These are phyloP conservation scores for Falco columbarius DNA, from an alignment of 2,797 vertebrate genomes.

Conservation along the genomic window DNA sequence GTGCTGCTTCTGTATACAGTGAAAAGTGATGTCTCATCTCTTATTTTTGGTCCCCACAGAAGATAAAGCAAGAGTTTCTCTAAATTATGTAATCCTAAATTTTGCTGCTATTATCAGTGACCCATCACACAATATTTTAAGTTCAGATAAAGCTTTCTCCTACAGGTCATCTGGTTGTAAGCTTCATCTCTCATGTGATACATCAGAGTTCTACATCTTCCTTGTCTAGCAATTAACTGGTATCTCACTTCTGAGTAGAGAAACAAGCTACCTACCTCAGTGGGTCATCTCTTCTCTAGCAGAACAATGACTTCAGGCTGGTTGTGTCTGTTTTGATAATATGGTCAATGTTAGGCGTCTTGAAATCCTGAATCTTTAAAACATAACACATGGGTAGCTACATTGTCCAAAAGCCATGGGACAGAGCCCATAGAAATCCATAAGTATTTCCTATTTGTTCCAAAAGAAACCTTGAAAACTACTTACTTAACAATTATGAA, in stretches of 20 bases:
- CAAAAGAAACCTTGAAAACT: neutral
- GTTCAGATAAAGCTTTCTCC: neutral
- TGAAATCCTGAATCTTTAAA: neutral
- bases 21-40: neutral
- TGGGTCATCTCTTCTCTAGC: neutral
- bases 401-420: neutral
- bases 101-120: neutral
- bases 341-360: neutral
- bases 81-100: neutral
- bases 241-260: neutral
- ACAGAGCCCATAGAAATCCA: neutral
- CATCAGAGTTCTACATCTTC: neutral
- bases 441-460: neutral
- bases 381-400: neutral
- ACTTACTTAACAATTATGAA: neutral
- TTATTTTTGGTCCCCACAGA: neutral
- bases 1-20: neutral
- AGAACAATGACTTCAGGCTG: neutral
- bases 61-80: neutral
- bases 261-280: neutral
- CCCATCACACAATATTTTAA: neutral
- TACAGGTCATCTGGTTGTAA: neutral
- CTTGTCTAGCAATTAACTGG: neutral
- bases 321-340: neutral
- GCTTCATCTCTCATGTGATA: neutral